Conservation (phyloP, 2,888 invertebrate genomes). For the Cephus spinipes region DNA sequence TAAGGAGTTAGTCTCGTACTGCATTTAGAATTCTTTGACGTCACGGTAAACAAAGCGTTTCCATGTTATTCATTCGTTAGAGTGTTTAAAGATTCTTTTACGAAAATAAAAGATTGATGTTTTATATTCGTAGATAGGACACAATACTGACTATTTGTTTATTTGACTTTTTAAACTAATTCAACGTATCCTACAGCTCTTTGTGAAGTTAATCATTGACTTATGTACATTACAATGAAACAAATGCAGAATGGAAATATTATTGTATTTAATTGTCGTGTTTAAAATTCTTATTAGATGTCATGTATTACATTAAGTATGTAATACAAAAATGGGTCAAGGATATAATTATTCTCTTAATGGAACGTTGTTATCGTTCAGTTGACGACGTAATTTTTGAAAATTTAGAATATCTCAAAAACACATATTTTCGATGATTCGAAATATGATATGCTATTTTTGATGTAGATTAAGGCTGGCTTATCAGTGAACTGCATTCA, state of each 20-base stretch:
- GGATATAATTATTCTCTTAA: neutral
- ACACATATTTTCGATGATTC: neutral
- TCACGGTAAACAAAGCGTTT: neutral
- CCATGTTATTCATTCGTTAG: neutral
- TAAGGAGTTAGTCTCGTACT: neutral
- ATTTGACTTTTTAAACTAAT: neutral
- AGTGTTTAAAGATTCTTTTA: neutral
- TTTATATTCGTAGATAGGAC: neutral
- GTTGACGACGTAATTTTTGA: neutral
- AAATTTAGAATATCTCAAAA: neutral
- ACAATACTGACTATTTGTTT: neutral
- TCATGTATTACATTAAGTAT: neutral
- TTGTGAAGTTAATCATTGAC: neutral
- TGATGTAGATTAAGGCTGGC: neutral
- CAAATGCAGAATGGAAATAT: no score
- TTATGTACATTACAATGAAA: neutral
- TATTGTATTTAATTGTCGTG: no score
- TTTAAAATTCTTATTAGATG: no score
- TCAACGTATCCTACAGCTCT: neutral
- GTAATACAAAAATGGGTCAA: neutral
- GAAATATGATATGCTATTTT: neutral
- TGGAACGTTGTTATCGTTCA: neutral
- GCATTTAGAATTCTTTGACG: slow-evolving; percentile 2
- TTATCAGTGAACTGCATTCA: neutral
- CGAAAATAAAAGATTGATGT: neutral